Conservation (phyloP, 1,140 invertebrate genomes). For the Phymorhynchus buccinoides region DNA sequence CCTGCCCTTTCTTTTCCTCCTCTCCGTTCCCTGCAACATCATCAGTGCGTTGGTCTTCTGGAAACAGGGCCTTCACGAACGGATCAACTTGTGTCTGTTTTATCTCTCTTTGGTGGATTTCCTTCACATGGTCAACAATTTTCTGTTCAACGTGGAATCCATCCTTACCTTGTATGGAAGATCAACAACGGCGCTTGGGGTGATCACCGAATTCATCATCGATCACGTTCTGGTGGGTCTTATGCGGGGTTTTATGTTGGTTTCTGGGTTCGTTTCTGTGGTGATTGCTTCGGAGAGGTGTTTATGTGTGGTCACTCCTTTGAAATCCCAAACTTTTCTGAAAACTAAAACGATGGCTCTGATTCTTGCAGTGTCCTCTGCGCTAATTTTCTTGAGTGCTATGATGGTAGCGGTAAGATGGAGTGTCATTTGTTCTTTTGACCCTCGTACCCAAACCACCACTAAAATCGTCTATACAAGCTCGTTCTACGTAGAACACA, state of each 20-base stretch:
- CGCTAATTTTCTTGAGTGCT: background rate
- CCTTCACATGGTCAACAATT: background rate
- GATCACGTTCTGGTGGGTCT: background rate
- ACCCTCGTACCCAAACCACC: background rate
- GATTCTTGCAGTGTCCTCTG: background rate
- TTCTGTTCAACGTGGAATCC: background rate
- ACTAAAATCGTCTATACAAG: background rate
- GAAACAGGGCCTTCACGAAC: constrained; percentile 4
- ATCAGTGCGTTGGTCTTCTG: constrained; percentile 1
- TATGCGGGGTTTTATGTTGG: background rate
- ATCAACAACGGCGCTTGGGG: background rate
- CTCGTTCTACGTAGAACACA: background rate
- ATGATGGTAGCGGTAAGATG: background rate
- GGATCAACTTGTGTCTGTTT: constrained; percentile 27
- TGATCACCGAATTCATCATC: background rate
- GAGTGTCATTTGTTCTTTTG: background rate
- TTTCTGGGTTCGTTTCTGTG: background rate
- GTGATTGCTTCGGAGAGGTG: background rate
- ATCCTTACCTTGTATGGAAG: too few species aligned
- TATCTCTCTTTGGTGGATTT: constrained; percentile 1
- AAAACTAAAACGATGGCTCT: constrained; percentile 6
- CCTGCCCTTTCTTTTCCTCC: background rate
- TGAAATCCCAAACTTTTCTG: background rate
- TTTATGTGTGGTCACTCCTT: constrained; percentile 20
- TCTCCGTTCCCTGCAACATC: background rate